Evolutionary conservation across 2,888 invertebrate genomes (phyloP).

Genomic region (Folsomia candida): DNA sequence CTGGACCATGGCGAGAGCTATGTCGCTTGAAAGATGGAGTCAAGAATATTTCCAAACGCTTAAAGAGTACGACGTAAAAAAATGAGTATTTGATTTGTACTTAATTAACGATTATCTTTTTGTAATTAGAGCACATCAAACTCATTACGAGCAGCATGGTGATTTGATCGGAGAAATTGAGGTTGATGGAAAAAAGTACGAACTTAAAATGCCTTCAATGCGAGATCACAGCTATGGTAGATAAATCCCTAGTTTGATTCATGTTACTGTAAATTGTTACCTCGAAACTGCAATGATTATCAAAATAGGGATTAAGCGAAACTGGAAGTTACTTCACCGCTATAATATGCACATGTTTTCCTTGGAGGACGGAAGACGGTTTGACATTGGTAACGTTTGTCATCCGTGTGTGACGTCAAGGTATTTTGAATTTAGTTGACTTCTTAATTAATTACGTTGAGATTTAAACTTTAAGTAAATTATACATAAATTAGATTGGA

Average conservation of each 20-base stretch:
- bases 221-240: slow-evolving; percentile 76
- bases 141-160: slow-evolving; percentile 81
- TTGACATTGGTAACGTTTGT: slow-evolving; percentile 71
- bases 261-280: background rate
- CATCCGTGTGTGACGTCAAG: slow-evolving; percentile 67
- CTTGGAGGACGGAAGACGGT: slow-evolving; percentile 66
- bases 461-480: no score
- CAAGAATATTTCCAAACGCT: slow-evolving; percentile 65
- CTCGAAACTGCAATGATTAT: background rate
- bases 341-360: slow-evolving; percentile 77
- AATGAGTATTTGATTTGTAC: no score
- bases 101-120: slow-evolving; percentile 37
- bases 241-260: slow-evolving; percentile 1
- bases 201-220: slow-evolving; percentile 64
- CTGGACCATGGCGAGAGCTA: slow-evolving; percentile 66
- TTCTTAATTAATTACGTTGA: slow-evolving; percentile 49
- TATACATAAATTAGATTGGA: slow-evolving; percentile 56
- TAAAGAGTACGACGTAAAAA: slow-evolving; percentile 62
- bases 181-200: slow-evolving; percentile 59
- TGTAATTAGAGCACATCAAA: slow-evolving; percentile 72
- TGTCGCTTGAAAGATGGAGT: slow-evolving; percentile 74
- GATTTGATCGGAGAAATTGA: slow-evolving; percentile 62
- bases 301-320: slow-evolving; percentile 64
- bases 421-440: slow-evolving; percentile 52
- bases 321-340: slow-evolving; percentile 72